Conservation (phyloP, 64 coral and sea anemone species). For the Cladopsammia gracilis region DNA sequence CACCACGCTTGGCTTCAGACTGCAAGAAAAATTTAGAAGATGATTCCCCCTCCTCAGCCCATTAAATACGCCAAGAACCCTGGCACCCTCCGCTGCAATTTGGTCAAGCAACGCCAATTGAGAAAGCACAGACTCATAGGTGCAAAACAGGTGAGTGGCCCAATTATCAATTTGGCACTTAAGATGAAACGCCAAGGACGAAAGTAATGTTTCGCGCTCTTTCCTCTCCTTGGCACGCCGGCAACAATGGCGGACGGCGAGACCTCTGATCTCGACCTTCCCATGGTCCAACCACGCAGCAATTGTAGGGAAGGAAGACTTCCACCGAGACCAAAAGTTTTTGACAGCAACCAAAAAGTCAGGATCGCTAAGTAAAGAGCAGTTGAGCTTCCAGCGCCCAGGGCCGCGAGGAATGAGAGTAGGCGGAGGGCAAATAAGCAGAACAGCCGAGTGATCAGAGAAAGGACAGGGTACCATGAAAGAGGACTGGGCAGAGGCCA, state of each 20-base stretch:
- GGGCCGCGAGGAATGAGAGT: neutral
- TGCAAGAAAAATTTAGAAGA: slow-evolving; percentile 3
- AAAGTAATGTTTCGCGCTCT: neutral
- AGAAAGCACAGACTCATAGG: neutral
- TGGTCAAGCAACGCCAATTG: neutral
- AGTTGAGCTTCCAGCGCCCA: neutral
- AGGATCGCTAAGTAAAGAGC: neutral
- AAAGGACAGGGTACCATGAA: slow-evolving; percentile 29
- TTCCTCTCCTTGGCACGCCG: neutral
- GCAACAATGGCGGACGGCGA: neutral
- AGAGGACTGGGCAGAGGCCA: neutral
- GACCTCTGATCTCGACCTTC: slow-evolving; percentile 6
- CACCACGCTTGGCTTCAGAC: neutral
- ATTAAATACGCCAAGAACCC: neutral
- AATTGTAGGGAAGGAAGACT: neutral
- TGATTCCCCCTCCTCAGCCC: slow-evolving; percentile 41
- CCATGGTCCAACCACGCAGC: slow-evolving; percentile 59
- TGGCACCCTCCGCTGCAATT: neutral
- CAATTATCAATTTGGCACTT: neutral
- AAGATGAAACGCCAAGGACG: neutral
- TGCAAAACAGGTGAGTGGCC: neutral
- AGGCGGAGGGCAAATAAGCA: neutral
- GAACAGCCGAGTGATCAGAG: slow-evolving; percentile 42
- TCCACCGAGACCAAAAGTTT: neutral
- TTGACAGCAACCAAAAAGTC: neutral